Evolutionary conservation across 2,113 vertebrate species (phyloP), one percentile per base, ranked within the genome.

Genomic region (Rhinichthys klamathensis): DNA sequence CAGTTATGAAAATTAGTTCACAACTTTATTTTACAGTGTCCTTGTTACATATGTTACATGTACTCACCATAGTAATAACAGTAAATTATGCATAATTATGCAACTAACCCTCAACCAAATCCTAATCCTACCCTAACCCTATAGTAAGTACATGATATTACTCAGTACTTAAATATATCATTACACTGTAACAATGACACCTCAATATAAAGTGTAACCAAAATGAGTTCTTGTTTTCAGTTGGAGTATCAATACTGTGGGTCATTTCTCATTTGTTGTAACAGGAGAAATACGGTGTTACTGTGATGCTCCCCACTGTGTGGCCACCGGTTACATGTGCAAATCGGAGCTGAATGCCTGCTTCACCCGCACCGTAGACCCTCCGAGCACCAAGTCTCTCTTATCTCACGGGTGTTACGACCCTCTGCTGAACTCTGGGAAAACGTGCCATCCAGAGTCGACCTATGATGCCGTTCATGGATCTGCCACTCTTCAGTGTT

Each of bases 271-370:
- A 18, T 51, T 86, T 85, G 67, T 83, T 75, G 90, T 92, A 92
- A 27, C 82, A 97, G 96, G 96, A 91, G 96, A 97, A 94, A 97
- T 97, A 87, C 92, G 96, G 90, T 97, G 96, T 92, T 97, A 97
- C 94, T 97, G 96, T 91, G 96, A 97, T 81, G 95, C 96, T 1
- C 95, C 96, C 1, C 95, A 97, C 89, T 97, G 96, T 56, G 96
- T 97, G 90, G 95, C 96, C 8, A 97, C 96, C 0, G 96, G 96
- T 77, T 97, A 97, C 63, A 97, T 97, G 96, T 97, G 96, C 91
- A 97, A 97, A 87, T 96, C 96, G 0, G 95, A 96, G 91, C 92
- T 96, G 51, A 95, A 94, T 0, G 95, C 96, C 90, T 97, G 96
- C 92, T 97, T 97, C 91, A 96, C 96, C 2, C 94, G 93, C 88